Evolutionary conservation across 2,797 vertebrate genomes (phyloP).

Genomic region (Pogonophryne albipinna): DNA sequence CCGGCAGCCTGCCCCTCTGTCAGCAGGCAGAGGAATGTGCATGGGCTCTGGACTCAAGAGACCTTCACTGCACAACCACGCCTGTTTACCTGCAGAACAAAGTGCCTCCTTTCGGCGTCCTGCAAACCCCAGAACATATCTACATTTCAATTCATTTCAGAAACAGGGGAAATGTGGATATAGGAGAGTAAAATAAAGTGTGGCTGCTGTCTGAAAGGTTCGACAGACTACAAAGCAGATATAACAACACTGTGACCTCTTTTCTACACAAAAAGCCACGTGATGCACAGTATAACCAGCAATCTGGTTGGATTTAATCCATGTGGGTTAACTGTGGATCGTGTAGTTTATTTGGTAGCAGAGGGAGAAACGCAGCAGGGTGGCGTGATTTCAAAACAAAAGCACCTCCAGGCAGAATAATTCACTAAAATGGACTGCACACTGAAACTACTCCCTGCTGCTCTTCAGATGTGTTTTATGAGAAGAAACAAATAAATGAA

Average conservation of each 20-base stretch:
- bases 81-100: constrained; percentile 61
- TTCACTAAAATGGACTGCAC: not conserved
- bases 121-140: not conserved
- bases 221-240: not conserved
- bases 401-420: not conserved
- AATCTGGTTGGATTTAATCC: not conserved
- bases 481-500: not conserved
- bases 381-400: constrained; percentile 8
- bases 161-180: not conserved
- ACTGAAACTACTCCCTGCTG: not conserved
- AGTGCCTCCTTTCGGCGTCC: constrained; percentile 12
- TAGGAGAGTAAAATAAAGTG: not conserved
- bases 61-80: constrained; percentile 35
- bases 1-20: constrained; percentile 16
- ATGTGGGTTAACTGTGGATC: not conserved
- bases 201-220: constrained; percentile 16
- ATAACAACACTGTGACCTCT: not conserved
- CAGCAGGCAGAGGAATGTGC: constrained; percentile 65
- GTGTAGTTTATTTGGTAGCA: not conserved
- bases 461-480: not conserved
- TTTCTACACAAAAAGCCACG: not conserved
- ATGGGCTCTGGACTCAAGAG: constrained; percentile 35
- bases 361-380: not conserved
- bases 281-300: not conserved
- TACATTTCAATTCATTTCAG: not conserved